Evolutionary conservation across 1,140 invertebrate species (phyloP), one percentile per base, ranked within the genome.

Genomic region (Galleria mellonella): DNA sequence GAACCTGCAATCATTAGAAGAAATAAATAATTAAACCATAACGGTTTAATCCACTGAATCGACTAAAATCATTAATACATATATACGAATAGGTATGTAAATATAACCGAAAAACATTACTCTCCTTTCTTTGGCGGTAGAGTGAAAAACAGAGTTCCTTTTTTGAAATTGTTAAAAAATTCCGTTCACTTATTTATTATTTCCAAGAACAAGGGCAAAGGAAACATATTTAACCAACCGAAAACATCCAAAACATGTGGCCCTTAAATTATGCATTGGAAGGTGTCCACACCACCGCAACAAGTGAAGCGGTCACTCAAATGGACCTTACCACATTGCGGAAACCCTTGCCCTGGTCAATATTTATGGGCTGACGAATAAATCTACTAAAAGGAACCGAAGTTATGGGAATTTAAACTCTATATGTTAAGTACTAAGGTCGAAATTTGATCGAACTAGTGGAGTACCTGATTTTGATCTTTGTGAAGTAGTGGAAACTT

Each of bases 301-400:
- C 48, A 53, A 64, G 27, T 56, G 35, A 65, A 54, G 60, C 69
- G 67, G 43, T 57, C 68, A 61, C 51, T 66, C 59, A 73, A 75
- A 75, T 67, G 72, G 64, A 56, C 61, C 65, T 68, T 23, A 23
- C 17, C 17, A 23, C 17, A 23, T 23, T 65, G 54, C 58, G 59
- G 54, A 46, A 62, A 70, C 73, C 70, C 74, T 72, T 61, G 47
- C 47, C 42, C 27, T 59, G 60, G 51, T 60, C 65, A 69, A 67
- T 79, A 74, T 79, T 79, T 79, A 79, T 74, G 56, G 59, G 60
- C 52, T 58, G 60, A 52, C 46, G 51, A 58, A 38, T 59, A 53
- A 77, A 66, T 68, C 67, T 72, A 47, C 47, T 59, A 55, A 59
- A 43, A 12, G 10, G 10, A 51, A 32, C 1, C 29, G 27, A 32